These are phyloP conservation scores for Saturnia pavonia DNA, from an alignment of 2,888 invertebrate genomes.

Conservation along the genomic window DNA sequence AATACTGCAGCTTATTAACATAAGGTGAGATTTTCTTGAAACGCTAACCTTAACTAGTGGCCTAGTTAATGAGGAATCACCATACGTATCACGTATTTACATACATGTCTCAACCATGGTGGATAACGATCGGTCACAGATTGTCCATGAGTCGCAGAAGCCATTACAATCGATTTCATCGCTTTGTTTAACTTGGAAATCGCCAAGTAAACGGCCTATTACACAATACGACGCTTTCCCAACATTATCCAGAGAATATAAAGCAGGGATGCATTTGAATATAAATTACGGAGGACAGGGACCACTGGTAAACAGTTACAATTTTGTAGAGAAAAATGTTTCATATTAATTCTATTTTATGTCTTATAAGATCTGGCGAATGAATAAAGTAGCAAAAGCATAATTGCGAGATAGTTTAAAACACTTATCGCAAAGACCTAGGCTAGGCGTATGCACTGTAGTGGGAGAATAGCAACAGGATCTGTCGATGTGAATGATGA, in stretches of 20 bases:
- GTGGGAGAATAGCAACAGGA: no score
- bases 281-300: background rate
- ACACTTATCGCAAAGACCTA: no score
- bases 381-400: no score
- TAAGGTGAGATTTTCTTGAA: background rate
- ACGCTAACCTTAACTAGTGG: background rate
- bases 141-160: conserved; percentile 20
- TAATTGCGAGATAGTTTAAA: no score
- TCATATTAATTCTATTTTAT: background rate
- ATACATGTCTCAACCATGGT: conserved; percentile 13
- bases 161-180: conserved; percentile 20
- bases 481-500: no score
- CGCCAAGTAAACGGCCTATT: conserved; percentile 31
- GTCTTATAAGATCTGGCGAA: background rate
- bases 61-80: background rate
- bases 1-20: background rate
- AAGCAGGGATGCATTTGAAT: conserved; percentile 2
- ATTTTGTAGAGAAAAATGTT: background rate
- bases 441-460: no score
- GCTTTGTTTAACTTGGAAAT: conserved; percentile 26
- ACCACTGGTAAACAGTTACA: background rate
- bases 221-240: conserved; percentile 40
- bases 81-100: background rate
- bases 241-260: conserved; percentile 27
- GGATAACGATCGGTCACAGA: conserved; percentile 17